Conservation (phyloP, 2,797 vertebrate genomes). For the Acanthurus leucopareius region DNA sequence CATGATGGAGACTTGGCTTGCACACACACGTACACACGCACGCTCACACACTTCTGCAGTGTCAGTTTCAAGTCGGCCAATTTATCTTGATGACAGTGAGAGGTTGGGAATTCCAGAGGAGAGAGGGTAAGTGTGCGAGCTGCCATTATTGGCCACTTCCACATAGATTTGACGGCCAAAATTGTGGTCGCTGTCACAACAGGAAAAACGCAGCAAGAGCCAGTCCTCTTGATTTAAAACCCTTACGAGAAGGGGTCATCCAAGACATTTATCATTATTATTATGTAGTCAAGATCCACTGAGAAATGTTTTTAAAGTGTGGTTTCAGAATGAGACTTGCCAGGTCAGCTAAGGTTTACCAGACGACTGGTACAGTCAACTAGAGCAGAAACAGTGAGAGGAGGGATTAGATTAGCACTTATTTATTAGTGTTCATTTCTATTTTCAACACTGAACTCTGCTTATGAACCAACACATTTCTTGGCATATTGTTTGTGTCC, state of each 20-base stretch:
- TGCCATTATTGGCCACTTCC: constrained; percentile 48
- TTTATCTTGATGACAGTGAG: constrained; percentile 69
- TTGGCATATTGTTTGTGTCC: constrained; percentile 12
- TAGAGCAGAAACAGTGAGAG: background rate
- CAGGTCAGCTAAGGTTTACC: constrained; percentile 7
- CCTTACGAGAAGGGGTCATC: constrained; percentile 4
- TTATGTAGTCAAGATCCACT: background rate
- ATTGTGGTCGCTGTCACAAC: constrained; percentile 1
- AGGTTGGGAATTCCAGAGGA: constrained; percentile 63
- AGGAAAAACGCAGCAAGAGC: background rate
- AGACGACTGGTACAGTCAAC: background rate
- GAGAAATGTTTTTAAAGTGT: background rate
- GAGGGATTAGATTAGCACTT: background rate
- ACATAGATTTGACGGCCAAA: constrained; percentile 44
- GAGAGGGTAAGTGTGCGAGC: constrained; percentile 44
- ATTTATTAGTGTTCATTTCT: background rate
- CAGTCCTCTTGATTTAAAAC: constrained; percentile 17
- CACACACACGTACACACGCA: background rate
- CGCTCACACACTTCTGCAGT: constrained; percentile 47
- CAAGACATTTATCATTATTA: constrained; percentile 5
- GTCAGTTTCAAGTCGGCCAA: constrained; percentile 69
- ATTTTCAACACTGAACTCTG: background rate
- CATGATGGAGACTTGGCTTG: constrained; percentile 60
- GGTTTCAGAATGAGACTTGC: background rate
- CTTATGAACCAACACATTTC: background rate